Evolutionary conservation across 2,888 invertebrate species (phyloP), one percentile per base, ranked within the genome.

Genomic region (Diarsia rubi): DNA sequence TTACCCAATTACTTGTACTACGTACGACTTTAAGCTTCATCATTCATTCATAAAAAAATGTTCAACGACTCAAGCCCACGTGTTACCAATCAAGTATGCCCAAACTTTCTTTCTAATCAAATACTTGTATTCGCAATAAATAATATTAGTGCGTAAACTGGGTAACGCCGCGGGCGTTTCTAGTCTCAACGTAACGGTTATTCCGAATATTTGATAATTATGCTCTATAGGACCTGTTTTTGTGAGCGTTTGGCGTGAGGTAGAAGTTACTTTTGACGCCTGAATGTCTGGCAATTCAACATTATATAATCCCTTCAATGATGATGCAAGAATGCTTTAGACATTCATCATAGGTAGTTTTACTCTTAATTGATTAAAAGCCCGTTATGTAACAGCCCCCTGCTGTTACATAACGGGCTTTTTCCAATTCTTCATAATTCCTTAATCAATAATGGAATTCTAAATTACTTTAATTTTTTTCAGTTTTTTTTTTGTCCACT

Each of bases 21-120:
- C 24, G n/a, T 59, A 79, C 24, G n/a, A 62, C 12, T n/a, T 21
- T 44, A 24, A 79, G 12, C 11, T 52, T 45, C 14, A 71, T 62
- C 57, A 37, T 63, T 78, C 81, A 81, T 81, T 82, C 72, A 82
- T 75, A 75, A 82, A 79, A 54, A 72, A 79, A 69, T 49, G 44
- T 52, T 27, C 62, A 31, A 72, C 69, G 27, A 65, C 47, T 66
- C 37, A 52, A 63, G 27, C 65, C 63, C 83, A 83, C 81, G 73
- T 85, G 85, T 73, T 44, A 54, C 47, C 3, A 69, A 72, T 73
- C 74, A 82, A 66, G 73, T 75, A 69, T 80, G 74, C 66, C 5
- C 44, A 83, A 87, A 85, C 87, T 86, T 87, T 87, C 87, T 71
- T 87, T 65, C 63, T 83, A 83, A 85, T 85, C 77, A 81, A n/a